Evolutionary conservation across 2,797 vertebrate genomes (phyloP), one percentile per base, ranked within the genome.

Genomic region (Gymnocypris eckloni): DNA sequence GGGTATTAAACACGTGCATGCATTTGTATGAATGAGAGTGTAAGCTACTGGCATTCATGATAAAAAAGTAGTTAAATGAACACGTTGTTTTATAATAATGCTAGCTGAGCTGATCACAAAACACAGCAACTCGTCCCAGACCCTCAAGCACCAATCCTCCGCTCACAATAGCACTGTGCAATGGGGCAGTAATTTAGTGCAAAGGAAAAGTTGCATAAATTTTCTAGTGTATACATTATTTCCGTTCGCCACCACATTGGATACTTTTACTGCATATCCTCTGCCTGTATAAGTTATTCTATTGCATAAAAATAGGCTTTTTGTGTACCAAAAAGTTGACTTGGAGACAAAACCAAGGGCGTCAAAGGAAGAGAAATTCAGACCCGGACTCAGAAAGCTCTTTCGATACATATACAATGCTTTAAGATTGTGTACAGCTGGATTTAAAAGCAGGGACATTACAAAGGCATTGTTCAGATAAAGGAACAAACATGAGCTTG

Each of bases 161-260:
- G 66, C 90, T 84, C 86, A 33, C 90, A 86, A 90, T 87, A 84
- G 56, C 90, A 84, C 87, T 90, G 88, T 89, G 89, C 90, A 90
- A 82, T 85, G 88, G 90, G 86, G 89, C 85, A 78, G 89, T 83
- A 25, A 88, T 87, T 86, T 88, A 91, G 91, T 94, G 92, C 92
- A 94, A 91, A 94, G 90, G 87, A 93, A 92, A 91, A 89, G 89
- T 93, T 93, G 93, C 93, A 93, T 93, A 92, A 89, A 91, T 89
- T 90, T 89, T 91, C 87, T 90, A 81, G 66, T 66, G 39, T 75
- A 77, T 70, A 87, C 87, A 83, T 87, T 86, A 91, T 89, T 87
- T 66, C 84, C 67, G 5, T 64, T 81, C 15, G 10, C 67, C 82
- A 77, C 82, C 89, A 73, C 83, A 66, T 73, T 72, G 84, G 86